These are phyloP conservation scores for Aricia artaxerxes DNA, from an alignment of 2,888 invertebrate genomes.

Conservation along the genomic window DNA sequence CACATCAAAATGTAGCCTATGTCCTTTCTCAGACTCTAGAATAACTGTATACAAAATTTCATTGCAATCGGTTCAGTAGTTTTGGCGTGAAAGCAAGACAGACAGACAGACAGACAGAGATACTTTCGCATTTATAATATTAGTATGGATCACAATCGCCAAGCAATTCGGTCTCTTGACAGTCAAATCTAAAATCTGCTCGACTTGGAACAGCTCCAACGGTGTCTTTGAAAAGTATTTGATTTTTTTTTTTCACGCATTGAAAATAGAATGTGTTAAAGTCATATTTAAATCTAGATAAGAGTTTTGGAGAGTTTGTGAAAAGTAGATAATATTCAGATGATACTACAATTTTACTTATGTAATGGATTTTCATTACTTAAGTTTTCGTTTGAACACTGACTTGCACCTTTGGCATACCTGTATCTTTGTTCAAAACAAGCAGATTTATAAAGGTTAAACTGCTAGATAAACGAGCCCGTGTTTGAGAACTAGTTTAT, in stretches of 20 bases:
- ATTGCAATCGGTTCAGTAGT: too few species aligned
- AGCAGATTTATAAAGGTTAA: background rate
- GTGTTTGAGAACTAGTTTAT: conserved; percentile 25
- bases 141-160: conserved; percentile 23
- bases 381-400: background rate
- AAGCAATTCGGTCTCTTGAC: conserved; percentile 29
- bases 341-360: background rate
- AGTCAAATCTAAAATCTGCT: conserved; percentile 29
- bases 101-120: too few species aligned
- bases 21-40: too few species aligned
- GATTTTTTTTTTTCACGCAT: conserved; percentile 27
- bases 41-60: too few species aligned
- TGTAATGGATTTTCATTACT: background rate
- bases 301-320: background rate
- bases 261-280: conserved; percentile 25
- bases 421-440: background rate
- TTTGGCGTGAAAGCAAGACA: too few species aligned
- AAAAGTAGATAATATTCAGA: background rate
- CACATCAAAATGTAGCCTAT: too few species aligned
- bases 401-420: background rate
- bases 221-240: conserved; percentile 20
- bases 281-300: conserved; percentile 17
- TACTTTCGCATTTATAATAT: too few species aligned
- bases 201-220: conserved; percentile 30
- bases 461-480: background rate